These are phyloP conservation scores for Gonatopus flavifemur DNA, from an alignment of 1,140 invertebrate genomes.

Conservation along the genomic window DNA sequence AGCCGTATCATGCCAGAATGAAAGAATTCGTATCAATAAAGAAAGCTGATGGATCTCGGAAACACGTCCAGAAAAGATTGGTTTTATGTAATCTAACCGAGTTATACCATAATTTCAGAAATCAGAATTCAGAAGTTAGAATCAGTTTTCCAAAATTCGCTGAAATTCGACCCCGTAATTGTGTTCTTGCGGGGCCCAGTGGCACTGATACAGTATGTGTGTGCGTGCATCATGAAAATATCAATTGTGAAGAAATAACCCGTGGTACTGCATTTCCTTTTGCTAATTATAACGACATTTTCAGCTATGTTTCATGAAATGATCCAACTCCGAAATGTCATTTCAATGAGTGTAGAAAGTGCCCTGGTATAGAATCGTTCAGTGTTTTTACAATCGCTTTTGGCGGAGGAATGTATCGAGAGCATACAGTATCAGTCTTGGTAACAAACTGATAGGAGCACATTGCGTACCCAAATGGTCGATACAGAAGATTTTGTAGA, in stretches of 20 bases:
- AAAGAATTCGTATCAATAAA: constrained; percentile 6
- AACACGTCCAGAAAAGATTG: constrained; percentile 7
- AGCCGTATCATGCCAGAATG: not conserved
- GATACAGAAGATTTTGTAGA: too few species aligned
- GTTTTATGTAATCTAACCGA: constrained; percentile 5
- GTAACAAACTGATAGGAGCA: too few species aligned
- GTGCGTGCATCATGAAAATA: too few species aligned
- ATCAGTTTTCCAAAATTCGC: constrained; percentile 2
- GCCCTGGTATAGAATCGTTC: too few species aligned
- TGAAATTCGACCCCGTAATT: not conserved
- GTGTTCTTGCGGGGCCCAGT: not conserved
- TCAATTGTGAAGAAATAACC: not conserved
- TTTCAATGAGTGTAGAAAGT: too few species aligned
- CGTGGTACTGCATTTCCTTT: too few species aligned
- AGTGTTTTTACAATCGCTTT: not conserved
- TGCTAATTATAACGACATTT: not conserved
- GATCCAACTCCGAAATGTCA: too few species aligned
- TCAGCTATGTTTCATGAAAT: not conserved
- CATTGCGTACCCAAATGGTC: too few species aligned
- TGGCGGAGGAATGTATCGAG: constrained; percentile 1
- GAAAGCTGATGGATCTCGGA: not conserved
- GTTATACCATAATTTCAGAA: not conserved
- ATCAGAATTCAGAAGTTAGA: not conserved
- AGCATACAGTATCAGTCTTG: too few species aligned
- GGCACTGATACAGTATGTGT: too few species aligned